Base-by-base conservation (phyloP, 2,797 vertebrate genomes). In the Phoxinus dragarum region DNA sequence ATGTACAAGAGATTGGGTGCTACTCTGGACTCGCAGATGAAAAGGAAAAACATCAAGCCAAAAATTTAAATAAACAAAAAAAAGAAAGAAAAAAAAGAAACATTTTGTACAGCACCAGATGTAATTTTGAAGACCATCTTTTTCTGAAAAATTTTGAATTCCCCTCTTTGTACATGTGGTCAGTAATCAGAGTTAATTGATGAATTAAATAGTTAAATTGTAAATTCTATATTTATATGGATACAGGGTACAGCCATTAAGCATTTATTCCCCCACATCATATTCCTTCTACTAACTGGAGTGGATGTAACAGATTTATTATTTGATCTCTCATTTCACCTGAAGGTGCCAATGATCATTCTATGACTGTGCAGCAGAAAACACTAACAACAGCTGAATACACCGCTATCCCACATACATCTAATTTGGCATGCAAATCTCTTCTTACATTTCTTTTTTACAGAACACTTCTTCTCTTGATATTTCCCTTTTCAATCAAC, bases 121-220 rank as follows among this genome's bases (percentile, higher is more conserved):
- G 87, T 91, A 73, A 84, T 92, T 93, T 90, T 92, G 82, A 90
- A 89, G 69, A 88, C 82, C 71, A n/a, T 81, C 68, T 91, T 93
- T 93, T 94, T 90, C 84, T 90, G 88, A 86, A 79, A 80, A 80
- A 79, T 91, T 91, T 92, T 92, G 82, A 91, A 90, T 89, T 89
- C 88, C 86, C 90, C 76, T 88, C 88, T 93, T 92, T 94, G 88
- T 93, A 93, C 82, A 86, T 79, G 67, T 68, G 82, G 75, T 77
- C 85, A 75, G 84, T 83, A 91, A 88, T 85, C 80, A 75, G 4
- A 90, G 85, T 68, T 79, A 88, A 89, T 86, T 78, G 88, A 89
- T 81, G 11, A 89, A 90, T 86, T 81, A 68, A 77, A 64, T 82
- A 86, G 86, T 85, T 85, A 19, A 88, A 88, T 87, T 91, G 89